These are phyloP conservation scores for Platalea minor DNA, from an alignment of 2,797 vertebrate genomes.

Conservation along the genomic window DNA sequence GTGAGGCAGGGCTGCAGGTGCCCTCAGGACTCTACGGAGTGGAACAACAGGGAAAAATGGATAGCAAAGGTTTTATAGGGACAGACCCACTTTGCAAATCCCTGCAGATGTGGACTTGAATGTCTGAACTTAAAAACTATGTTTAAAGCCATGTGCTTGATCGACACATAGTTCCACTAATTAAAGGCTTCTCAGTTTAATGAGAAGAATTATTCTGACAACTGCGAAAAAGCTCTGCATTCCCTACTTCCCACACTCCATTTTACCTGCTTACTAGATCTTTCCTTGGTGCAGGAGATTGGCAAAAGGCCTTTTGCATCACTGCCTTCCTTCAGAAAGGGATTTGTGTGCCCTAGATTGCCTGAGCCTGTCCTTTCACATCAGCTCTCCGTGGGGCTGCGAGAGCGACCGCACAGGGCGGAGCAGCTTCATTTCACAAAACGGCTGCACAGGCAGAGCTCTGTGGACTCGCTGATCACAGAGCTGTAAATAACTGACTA, in stretches of 20 bases:
- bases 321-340: background rate
- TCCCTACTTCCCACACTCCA: background rate
- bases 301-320: background rate
- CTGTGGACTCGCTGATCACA: no score
- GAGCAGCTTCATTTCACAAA: background rate
- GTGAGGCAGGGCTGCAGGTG: background rate
- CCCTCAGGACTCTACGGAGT: background rate
- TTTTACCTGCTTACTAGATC: background rate
- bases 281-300: background rate
- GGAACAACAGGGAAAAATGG: background rate
- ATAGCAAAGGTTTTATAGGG: background rate
- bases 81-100: background rate
- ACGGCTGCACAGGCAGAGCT: rapidly evolving
- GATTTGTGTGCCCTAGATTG: background rate
- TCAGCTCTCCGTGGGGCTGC: rapidly evolving
- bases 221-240: background rate
- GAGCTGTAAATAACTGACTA: background rate
- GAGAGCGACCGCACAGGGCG: rapidly evolving
- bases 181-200: background rate
- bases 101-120: background rate
- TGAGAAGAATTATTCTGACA: background rate
- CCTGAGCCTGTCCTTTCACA: background rate
- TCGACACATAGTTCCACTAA: background rate
- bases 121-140: background rate
- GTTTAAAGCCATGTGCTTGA: background rate